Base-by-base conservation (phyloP, 2,797 vertebrate genomes). In the Syngnathus acus region DNA sequence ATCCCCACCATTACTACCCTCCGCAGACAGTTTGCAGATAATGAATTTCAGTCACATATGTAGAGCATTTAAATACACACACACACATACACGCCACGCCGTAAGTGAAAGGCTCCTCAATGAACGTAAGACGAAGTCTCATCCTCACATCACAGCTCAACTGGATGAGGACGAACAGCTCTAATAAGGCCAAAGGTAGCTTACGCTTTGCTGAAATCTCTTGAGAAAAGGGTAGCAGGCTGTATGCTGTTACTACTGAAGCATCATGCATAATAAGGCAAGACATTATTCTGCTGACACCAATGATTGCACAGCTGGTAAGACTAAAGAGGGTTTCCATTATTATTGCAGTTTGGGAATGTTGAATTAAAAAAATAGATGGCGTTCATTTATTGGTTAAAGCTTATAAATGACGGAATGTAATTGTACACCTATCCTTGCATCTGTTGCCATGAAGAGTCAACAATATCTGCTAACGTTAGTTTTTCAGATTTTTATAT, bases 21-120 rank as follows among this genome's bases (percentile, higher is more conserved):
- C 67, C 67, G 64, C 73, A 71, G 80, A 76, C 84, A 85, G 78
- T 68, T 82, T 82, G 69, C 79, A 71, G 78, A 76, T 83, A 83
- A 84, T 81, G 80, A 84, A 72, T 83, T 84, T 76, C 69, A 78
- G 71, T 80, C 72, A 72, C 72, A 74, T 70, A 68, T 67, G 71
- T 3, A 74, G 68, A 81, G 78, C 72, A 70, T 64, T 68, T 73
- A 70, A 63, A 63, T 57, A 53, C 48, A 62, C 54, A 47, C 63
- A 62, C 65, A 72, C 67, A 72, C 26, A 32, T 3, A 32, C 71
- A 79, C 64, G 67, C 70, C 69, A 78, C 62, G 67, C 68, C 62
- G 65, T 66, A 75, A 77, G 77, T 74, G 78, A 69, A 62, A 42
- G 37, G 78, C 67, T 58, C 69, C 45, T 64, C 42, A 45, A 67